Evolutionary conservation across 2,797 vertebrate genomes (phyloP), one percentile per base, ranked within the genome.

Genomic region (Rhodeus uyekii): DNA sequence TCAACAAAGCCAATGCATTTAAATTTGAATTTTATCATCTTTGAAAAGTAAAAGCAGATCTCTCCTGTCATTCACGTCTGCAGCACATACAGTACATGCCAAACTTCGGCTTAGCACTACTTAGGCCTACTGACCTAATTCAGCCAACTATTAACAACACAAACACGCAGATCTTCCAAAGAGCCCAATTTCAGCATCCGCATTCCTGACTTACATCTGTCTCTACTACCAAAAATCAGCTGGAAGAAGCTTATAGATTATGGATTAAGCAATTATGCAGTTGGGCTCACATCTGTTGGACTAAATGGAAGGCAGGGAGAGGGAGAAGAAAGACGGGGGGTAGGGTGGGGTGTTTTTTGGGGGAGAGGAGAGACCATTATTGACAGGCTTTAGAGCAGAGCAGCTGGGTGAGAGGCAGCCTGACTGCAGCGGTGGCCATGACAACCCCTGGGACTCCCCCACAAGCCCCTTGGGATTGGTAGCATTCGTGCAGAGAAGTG

Each of bases 391-490:
- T 79, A 68, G 55, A 76, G 68, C 42, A 77, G 74, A 78, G 29
- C 61, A 58, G 64, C 75, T 68, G 10, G 73, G 42, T n/a, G 32
- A 53, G 22, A 8, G 14, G 8, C 27, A 27, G 83, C 73, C 72
- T 79, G 81, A 65, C 71, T 78, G 58, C 80, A 88, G 65, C 67
- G 64, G 88, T 92, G 82, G 81, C 92, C 90, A 90, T 89, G 89
- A 89, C 88, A 90, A 92, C 91, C 67, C 60, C 27, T 29, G 77
- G 82, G 86, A 88, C 82, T 83, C 88, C 73, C 79, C 32, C 48
- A 50, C 32, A 85, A 85, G 81, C 67, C 87, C 84, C 77, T 72
- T 46, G 87, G 87, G 85, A 86, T 83, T 78, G 85, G 75, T 81
- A 69, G 34, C 13, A 24, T 85, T 65, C 24, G 39, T 76, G 74